phyloP scores from a whole-genome alignment of 1,140 invertebrate genomes.

The Piezodorus guildinii region DNA sequence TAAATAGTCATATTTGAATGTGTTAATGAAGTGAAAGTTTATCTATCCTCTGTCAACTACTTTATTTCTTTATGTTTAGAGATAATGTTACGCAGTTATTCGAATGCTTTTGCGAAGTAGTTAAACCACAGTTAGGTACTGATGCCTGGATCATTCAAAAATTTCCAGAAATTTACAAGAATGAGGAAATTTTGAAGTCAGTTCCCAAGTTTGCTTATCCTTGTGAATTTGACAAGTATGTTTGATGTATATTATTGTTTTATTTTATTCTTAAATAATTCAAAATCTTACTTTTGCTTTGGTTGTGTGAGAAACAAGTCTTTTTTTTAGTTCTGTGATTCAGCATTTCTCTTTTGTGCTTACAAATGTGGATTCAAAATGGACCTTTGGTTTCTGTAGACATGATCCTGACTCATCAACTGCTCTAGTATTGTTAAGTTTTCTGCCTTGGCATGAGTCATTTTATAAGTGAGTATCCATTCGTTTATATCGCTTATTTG shows the following conservation, averaged over 20 bases:
- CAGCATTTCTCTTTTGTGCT: constrained; percentile 88
- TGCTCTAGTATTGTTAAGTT: constrained; percentile 66
- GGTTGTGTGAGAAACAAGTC: neutral
- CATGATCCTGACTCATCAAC: constrained; percentile 73
- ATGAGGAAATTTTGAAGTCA: constrained; percentile 64
- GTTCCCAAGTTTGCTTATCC: constrained; percentile 78
- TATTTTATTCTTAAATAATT: neutral
- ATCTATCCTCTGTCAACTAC: too few relatives aligned
- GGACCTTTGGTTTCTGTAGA: constrained; percentile 90
- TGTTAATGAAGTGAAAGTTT: too few relatives aligned
- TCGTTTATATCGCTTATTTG: constrained; percentile 5
- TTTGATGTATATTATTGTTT: constrained; percentile 9
- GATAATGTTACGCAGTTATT: constrained; percentile 67
- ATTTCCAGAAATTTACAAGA: constrained; percentile 59
- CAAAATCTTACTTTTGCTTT: neutral
- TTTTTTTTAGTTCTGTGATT: constrained; percentile 48
- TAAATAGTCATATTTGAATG: neutral
- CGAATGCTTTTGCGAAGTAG: constrained; percentile 74
- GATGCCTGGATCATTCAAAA: constrained; percentile 62
- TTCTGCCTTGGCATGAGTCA: constrained; percentile 88
- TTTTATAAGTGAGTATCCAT: constrained; percentile 63
- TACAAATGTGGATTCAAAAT: constrained; percentile 86
- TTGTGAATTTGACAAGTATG: constrained; percentile 66
- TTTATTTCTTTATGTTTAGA: constrained; percentile 35
- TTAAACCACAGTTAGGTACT: constrained; percentile 44